Base-by-base conservation (phyloP, 2,113 vertebrate species). In the Siniperca chuatsi region DNA sequence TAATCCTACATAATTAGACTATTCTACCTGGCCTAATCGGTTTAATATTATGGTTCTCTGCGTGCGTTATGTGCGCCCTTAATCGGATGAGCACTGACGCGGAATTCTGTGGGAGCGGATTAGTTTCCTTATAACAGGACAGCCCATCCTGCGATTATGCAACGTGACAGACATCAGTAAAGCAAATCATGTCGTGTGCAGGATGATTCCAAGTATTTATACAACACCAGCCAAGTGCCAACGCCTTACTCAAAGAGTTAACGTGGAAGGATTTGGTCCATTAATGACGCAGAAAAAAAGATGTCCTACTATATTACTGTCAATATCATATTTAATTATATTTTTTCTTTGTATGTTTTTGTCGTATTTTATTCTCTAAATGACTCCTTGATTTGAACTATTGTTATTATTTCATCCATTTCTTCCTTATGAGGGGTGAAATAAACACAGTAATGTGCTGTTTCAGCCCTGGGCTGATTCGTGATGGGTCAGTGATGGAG, bases 101-200 rank as follows among this genome's bases (percentile, higher is more conserved):
- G 35, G 57, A 89, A 74, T 69, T 65, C 67, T 81, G 87, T 85
- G 90, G 78, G 86, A 89, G 78, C 40, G 54, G 90, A 92, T 94
- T 91, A 37, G 33, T 82, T 83, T 84, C 70, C 55, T 81, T 75
- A 79, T 78, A 75, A 87, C 71, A 77, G 90, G 85, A 87, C 84
- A 76, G 55, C 18, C 81, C 66, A 37, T 81, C 50, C 61, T 65
- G 66, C 40, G 68, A 87, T 93, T 90, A 90, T 85, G 58, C 74
- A 92, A 93, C 64, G 73, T 62, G 83, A 89, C 84, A 88, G 88
- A 90, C 82, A 90, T 83, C 84, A 89, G 81, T 91, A 86, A 91
- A 90, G 57, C 21, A 90, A 87, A 93, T 87, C 80, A 89, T 82
- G 81, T 74, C 64, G 44, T 61, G 46, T 44, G 61, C 21, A 69